Evolutionary conservation across 2,888 invertebrate species (phyloP).

Genomic region (Altica lythri): DNA sequence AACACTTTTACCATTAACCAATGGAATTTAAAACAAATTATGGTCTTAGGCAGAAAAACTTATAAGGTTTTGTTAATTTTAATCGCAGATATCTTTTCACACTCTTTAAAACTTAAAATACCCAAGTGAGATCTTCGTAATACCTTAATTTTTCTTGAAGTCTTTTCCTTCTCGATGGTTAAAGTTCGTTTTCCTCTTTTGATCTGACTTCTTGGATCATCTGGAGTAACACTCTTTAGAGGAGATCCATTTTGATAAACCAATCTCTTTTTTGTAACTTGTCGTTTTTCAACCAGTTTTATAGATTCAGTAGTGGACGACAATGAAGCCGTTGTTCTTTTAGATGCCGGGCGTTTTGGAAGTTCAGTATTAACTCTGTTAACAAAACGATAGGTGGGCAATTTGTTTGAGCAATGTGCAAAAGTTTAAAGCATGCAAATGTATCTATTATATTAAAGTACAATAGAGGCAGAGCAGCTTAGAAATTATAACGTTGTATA

Average conservation of each 20-base stretch:
- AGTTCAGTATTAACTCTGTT: conserved; percentile 49
- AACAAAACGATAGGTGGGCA: conserved; percentile 45
- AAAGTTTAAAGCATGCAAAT: conserved; percentile 8
- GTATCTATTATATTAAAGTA: no score
- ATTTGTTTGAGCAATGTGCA: conserved; percentile 17
- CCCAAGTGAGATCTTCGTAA: conserved; percentile 47
- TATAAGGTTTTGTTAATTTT: conserved; percentile 47
- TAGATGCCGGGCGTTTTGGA: conserved; percentile 35
- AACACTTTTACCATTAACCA: neutral
- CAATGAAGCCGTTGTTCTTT: conserved; percentile 35
- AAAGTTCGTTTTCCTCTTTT: conserved; percentile 53
- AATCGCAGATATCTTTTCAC: conserved; percentile 41
- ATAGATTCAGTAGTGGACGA: conserved; percentile 32
- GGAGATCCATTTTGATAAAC: conserved; percentile 27
- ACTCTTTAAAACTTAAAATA: conserved; percentile 38
- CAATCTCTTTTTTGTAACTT: conserved; percentile 42
- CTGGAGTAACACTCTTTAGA: conserved; percentile 34
- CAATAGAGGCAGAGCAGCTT: no score
- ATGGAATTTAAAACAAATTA: no score
- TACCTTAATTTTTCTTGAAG: conserved; percentile 53
- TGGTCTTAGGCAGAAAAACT: conserved; percentile 18
- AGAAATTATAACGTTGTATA: no score
- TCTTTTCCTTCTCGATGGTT: conserved; percentile 52
- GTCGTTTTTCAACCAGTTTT: conserved; percentile 39
- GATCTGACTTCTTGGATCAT: conserved; percentile 37